Evolutionary conservation across 2,797 vertebrate genomes (phyloP).

Genomic region (Acanthiza pusilla): DNA sequence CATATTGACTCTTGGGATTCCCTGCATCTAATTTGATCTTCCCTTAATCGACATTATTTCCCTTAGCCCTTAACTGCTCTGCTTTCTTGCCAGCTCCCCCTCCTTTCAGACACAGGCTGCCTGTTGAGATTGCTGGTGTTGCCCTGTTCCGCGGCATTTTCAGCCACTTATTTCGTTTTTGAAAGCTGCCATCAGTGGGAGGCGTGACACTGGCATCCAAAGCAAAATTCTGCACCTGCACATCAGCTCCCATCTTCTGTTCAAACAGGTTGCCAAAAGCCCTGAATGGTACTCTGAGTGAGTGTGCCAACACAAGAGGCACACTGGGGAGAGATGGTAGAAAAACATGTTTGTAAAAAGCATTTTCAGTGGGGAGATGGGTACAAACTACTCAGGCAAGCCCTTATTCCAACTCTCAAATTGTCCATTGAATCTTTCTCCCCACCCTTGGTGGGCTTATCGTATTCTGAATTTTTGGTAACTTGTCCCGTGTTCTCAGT

Average conservation of each 20-base stretch:
- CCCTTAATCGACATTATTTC: background rate
- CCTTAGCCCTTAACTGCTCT: background rate
- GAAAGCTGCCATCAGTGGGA: background rate
- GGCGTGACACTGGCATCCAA: background rate
- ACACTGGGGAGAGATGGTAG: background rate
- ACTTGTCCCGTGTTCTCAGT: background rate
- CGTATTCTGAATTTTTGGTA: background rate
- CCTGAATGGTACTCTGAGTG: background rate
- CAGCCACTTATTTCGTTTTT: background rate
- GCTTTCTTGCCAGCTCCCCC: background rate
- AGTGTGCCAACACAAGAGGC: background rate
- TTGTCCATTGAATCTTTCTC: background rate
- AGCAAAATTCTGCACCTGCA: background rate
- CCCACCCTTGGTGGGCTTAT: background rate
- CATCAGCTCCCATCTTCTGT: background rate
- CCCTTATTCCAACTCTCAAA: background rate
- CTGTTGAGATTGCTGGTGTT: background rate
- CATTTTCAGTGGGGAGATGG: background rate
- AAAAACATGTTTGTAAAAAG: background rate
- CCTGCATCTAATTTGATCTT: background rate
- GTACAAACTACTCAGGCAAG: background rate
- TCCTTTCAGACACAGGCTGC: background rate
- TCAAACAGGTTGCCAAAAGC: fast-evolving
- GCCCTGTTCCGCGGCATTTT: background rate
- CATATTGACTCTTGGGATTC: background rate